These are phyloP conservation scores for Aethes cnicana DNA, from an alignment of 2,888 invertebrate species.

Conservation along the genomic window DNA sequence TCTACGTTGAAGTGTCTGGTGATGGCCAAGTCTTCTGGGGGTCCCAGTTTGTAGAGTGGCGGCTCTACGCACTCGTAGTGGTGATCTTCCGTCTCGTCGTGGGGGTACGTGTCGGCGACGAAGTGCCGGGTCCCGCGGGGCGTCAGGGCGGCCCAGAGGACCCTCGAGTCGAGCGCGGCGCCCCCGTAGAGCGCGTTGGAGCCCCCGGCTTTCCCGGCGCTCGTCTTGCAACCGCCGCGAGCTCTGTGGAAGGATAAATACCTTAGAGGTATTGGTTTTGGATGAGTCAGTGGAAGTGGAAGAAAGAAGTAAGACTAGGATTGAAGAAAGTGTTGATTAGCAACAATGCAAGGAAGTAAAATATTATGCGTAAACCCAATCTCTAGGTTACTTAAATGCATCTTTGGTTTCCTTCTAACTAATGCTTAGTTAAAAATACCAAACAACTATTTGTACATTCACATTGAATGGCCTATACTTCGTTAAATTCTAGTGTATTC, in stretches of 20 bases:
- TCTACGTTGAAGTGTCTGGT: slow-evolving; percentile 91
- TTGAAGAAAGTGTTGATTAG: no score
- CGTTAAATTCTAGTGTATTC: no score
- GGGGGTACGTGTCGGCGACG: slow-evolving; percentile 85
- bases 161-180: slow-evolving; percentile 84
- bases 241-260: slow-evolving; percentile 53
- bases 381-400: no score
- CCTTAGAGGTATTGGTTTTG: slow-evolving; percentile 30
- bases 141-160: slow-evolving; percentile 92
- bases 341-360: no score
- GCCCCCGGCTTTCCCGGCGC: slow-evolving; percentile 77
- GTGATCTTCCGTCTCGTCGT: slow-evolving; percentile 84
- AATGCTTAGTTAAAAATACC: no score
- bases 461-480: no score
- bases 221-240: slow-evolving; percentile 80
- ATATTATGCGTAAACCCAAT: no score
- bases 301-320: not conserved
- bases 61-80: slow-evolving; percentile 88
- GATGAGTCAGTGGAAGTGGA: slow-evolving; percentile 15
- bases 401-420: no score
- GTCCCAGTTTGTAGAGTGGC: slow-evolving; percentile 75
- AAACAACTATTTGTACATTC: no score
- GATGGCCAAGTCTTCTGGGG: slow-evolving; percentile 80
- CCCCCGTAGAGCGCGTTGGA: slow-evolving; percentile 72
- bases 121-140: slow-evolving; percentile 91